Evolutionary conservation across 2,113 vertebrate species (phyloP).

Genomic region (Pelvicachromis taeniatus): DNA sequence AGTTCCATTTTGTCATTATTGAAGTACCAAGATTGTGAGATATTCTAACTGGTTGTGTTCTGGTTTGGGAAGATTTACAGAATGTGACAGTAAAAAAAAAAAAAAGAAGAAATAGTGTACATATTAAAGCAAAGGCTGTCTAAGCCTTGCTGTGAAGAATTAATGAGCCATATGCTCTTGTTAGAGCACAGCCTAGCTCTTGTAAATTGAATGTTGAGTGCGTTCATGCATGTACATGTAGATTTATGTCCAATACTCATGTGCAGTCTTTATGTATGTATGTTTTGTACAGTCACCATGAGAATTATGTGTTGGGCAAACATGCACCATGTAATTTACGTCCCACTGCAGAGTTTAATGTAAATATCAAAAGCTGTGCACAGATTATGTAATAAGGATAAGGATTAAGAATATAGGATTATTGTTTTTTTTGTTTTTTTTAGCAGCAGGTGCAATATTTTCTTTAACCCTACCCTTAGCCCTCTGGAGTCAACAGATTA

Average conservation of each 20-base stretch:
- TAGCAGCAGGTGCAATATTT: neutral
- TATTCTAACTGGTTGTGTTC: neutral
- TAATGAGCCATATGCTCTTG: neutral
- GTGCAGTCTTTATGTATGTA: neutral
- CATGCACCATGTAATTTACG: neutral
- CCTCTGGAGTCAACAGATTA: neutral
- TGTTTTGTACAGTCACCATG: neutral
- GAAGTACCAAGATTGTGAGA: neutral
- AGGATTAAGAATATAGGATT: neutral
- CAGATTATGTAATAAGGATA: neutral
- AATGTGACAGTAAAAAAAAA: neutral
- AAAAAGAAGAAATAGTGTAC: neutral
- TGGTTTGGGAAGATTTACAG: neutral
- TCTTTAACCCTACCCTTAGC: neutral
- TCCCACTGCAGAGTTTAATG: neutral
- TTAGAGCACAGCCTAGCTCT: neutral
- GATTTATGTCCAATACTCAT: neutral
- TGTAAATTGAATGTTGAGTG: neutral
- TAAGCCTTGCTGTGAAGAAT: neutral
- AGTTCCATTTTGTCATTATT: conserved; percentile 8
- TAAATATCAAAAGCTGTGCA: neutral
- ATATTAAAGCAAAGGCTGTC: neutral
- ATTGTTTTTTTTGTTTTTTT: neutral
- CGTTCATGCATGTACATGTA: neutral
- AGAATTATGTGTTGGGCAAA: neutral